A percentile compares a stretch with the other conserved stretches of the same genome.
Conservation (phyloP, 2,797 vertebrate genomes). For the Gymnocypris eckloni region DNA sequence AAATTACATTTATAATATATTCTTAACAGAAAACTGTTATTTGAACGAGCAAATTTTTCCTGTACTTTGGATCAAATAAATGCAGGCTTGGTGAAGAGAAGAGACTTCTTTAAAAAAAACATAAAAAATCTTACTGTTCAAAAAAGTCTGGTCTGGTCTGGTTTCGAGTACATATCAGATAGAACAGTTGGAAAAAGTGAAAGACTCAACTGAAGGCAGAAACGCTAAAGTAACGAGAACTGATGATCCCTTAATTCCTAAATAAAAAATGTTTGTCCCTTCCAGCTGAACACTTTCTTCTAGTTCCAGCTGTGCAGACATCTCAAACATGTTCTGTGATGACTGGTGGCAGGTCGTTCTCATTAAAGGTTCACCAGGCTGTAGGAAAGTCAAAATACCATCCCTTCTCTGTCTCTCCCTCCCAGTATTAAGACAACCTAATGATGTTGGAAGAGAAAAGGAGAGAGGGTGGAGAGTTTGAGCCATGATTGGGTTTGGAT, state of each 20-base stretch:
- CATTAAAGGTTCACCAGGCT: background rate
- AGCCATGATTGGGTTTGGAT: slow-evolving; percentile 61
- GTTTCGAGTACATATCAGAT: background rate
- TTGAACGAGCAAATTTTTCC: no score
- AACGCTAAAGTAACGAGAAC: background rate
- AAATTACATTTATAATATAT: background rate
- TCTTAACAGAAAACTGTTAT: no score
- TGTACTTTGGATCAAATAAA: no score
- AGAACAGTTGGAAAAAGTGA: slow-evolving; percentile 6
- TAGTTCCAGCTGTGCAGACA: slow-evolving; percentile 7
- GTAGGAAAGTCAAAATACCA: slow-evolving; percentile 33
- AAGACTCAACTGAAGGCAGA: background rate
- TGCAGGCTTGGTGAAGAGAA: no score
- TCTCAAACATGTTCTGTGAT: slow-evolving; percentile 10
- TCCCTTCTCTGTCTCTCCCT: slow-evolving; percentile 12
- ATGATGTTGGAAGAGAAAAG: slow-evolving; percentile 37
- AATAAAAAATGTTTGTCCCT: background rate
- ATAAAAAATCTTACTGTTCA: no score
- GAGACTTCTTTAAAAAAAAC: no score
- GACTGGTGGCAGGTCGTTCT: slow-evolving; percentile 14
- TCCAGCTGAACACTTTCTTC: slow-evolving; percentile 23
- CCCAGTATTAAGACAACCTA: slow-evolving; percentile 21
- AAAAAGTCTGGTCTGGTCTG: background rate
- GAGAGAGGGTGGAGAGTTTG: slow-evolving; percentile 14
- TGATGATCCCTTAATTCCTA: slow-evolving; percentile 15